A percentile compares a stretch with the other conserved stretches of the same genome.
Conservation (phyloP, 2,113 vertebrate genomes). For the Gavia stellata region DNA sequence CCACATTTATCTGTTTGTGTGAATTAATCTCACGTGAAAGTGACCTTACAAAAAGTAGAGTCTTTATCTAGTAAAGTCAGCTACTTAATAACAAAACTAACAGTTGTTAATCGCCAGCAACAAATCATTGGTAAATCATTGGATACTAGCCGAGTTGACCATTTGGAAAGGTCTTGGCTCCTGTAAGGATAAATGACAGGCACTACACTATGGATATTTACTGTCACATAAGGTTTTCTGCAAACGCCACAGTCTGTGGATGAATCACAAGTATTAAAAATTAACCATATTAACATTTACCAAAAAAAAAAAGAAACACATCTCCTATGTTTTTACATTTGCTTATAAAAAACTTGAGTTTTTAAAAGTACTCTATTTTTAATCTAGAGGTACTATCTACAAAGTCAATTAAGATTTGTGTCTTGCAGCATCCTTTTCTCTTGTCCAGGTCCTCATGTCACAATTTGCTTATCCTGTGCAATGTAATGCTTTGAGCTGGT, state of each 20-base stretch:
- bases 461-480: background rate
- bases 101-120: background rate
- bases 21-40: background rate
- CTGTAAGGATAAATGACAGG: background rate
- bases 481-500: background rate
- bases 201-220: background rate
- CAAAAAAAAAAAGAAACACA: background rate
- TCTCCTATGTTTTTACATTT: rapidly evolving
- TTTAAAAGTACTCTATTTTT: background rate
- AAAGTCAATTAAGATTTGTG: background rate
- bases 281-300: background rate
- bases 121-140: background rate
- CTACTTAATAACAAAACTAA: background rate
- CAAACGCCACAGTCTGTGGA: background rate
- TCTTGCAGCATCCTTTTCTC: background rate
- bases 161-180: background rate
- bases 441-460: background rate
- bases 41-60: background rate
- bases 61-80: background rate
- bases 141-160: background rate
- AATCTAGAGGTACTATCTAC: background rate
- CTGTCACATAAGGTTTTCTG: background rate
- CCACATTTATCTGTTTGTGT: background rate
- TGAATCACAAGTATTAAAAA: background rate
- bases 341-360: background rate